Evolutionary conservation across 2,113 vertebrate genomes (phyloP).

Genomic region (Centropristis striata): DNA sequence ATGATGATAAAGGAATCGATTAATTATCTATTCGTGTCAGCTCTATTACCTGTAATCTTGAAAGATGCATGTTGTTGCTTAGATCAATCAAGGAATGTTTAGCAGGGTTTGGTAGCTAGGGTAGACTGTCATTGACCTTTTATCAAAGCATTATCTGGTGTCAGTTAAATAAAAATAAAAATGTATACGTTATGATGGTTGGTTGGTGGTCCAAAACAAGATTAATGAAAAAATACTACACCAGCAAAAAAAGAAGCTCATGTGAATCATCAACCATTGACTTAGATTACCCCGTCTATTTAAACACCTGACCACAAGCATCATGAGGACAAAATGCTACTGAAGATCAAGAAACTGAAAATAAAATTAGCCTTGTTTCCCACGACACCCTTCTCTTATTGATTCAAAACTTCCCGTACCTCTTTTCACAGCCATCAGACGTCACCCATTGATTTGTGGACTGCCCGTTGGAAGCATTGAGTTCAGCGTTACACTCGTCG

Average conservation of each 20-base stretch:
- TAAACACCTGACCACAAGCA: not conserved
- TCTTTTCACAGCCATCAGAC: conserved; percentile 11
- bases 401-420: not conserved
- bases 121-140: not conserved
- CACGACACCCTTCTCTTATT: not conserved
- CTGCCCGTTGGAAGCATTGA: too few species aligned
- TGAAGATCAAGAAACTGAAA: not conserved
- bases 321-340: not conserved
- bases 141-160: not conserved
- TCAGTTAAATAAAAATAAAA: not conserved
- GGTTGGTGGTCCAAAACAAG: not conserved
- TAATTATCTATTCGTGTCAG: not conserved
- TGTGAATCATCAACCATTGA: not conserved
- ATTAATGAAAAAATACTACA: not conserved
- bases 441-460: too few species aligned
- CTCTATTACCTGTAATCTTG: not conserved
- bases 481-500: too few species aligned
- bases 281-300: not conserved
- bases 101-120: not conserved
- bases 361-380: not conserved
- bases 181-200: not conserved
- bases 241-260: not conserved
- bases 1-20: not conserved
- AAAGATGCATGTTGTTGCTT: not conserved
- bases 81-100: not conserved